phyloP scores from a whole-genome alignment of 2,888 invertebrate species.

The Synergus itoensis region DNA sequence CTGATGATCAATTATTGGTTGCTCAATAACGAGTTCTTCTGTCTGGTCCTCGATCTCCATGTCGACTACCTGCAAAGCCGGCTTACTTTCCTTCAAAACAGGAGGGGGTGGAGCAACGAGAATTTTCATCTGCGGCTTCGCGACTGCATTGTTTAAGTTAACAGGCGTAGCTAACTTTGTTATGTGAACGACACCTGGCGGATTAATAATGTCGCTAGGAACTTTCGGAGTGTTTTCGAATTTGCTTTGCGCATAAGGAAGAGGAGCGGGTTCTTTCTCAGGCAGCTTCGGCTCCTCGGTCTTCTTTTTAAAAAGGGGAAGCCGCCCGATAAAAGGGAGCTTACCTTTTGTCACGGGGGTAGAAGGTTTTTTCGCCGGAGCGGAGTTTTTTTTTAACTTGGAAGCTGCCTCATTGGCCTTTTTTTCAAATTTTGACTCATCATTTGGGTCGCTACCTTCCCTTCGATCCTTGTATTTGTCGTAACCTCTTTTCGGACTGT shows the following conservation, averaged over 20 bases:
- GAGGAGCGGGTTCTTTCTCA: conserved; percentile 78
- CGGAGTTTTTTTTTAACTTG: conserved; percentile 65
- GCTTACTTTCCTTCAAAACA: conserved; percentile 65
- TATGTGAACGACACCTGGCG: conserved; percentile 75
- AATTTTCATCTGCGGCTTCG: conserved; percentile 67
- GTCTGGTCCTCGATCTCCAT: conserved; percentile 76
- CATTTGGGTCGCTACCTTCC: conserved; percentile 49
- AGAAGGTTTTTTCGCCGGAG: conserved; percentile 62
- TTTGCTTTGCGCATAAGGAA: conserved; percentile 74
- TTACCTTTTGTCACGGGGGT: conserved; percentile 81
- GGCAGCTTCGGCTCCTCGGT: conserved; percentile 75
- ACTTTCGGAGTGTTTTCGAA: conserved; percentile 76
- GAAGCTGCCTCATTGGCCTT: conserved; percentile 71
- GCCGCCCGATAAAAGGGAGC: conserved; percentile 91
- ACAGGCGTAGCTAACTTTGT: conserved; percentile 74
- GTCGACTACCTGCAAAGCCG: conserved; percentile 73
- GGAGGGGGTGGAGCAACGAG: conserved; percentile 75
- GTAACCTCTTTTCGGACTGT: conserved; percentile 71
- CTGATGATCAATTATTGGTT: conserved; percentile 61
- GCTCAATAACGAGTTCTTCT: conserved; percentile 73
- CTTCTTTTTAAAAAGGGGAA: conserved; percentile 87
- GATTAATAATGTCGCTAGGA: conserved; percentile 75
- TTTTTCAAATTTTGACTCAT: conserved; percentile 72
- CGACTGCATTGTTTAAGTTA: conserved; percentile 40
- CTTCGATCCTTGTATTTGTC: conserved; percentile 64